Percentiles rank a stretch among this genome's conserved stretches.
These are phyloP conservation scores for Pseudopipra pipra DNA, from an alignment of 2,113 vertebrate genomes.

Conservation along the genomic window DNA sequence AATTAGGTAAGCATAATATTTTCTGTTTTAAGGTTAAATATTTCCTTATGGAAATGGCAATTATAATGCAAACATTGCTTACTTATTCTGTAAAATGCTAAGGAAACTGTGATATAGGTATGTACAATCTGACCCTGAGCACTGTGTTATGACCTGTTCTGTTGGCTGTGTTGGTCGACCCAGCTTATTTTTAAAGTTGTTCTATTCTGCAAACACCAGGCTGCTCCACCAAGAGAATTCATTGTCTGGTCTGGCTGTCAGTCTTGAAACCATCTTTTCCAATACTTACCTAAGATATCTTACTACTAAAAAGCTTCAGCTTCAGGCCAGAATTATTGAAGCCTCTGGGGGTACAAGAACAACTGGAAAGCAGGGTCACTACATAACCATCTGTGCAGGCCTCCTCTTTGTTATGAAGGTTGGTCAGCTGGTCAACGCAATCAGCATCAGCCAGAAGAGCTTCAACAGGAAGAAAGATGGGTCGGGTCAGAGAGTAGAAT, in stretches of 20 bases:
- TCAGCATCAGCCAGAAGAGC: background rate
- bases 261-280: background rate
- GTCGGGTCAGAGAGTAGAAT: background rate
- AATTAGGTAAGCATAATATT: background rate
- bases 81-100: background rate
- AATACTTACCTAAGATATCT: background rate
- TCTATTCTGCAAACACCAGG: background rate
- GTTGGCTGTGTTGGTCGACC: background rate
- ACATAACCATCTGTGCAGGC: background rate
- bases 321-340: background rate
- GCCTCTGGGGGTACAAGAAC: background rate
- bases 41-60: background rate
- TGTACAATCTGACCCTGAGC: background rate
- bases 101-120: background rate
- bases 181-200: background rate
- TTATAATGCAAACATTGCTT: background rate
- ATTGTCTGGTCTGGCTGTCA: background rate
- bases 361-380: background rate
- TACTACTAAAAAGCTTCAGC: background rate
- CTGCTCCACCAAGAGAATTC: background rate
- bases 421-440: background rate
- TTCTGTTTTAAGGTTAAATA: background rate
- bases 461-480: background rate
- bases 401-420: background rate
- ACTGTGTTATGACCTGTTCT: background rate